Evolutionary conservation across 1,140 invertebrate species (phyloP).

Genomic region (Drosophila melanica): DNA sequence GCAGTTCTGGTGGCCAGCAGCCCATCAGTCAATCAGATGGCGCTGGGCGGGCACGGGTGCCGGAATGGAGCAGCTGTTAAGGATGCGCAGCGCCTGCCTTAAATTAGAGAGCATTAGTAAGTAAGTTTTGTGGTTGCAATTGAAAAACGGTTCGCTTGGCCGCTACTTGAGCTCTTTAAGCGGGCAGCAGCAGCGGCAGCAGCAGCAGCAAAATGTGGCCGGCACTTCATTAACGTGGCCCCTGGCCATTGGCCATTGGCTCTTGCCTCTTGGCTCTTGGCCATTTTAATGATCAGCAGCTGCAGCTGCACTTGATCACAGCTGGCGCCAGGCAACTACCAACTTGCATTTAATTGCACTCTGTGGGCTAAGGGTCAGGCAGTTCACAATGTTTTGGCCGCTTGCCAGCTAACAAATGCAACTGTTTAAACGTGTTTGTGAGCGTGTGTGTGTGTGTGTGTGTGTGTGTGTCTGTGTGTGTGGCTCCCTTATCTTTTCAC

Average conservation of each 20-base stretch:
- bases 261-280: constrained; percentile 16
- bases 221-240: constrained; percentile 45
- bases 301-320: constrained; percentile 38
- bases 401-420: constrained; percentile 40
- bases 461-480: constrained; percentile 9
- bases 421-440: not conserved
- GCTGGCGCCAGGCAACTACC: constrained; percentile 8
- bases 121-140: constrained; percentile 43
- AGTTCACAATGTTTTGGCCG: constrained; percentile 44
- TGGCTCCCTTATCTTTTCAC: constrained; percentile 70
- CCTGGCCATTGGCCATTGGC: not conserved
- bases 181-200: not conserved
- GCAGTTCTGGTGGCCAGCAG: not conserved
- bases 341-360: constrained; percentile 55
- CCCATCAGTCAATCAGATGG: constrained; percentile 36
- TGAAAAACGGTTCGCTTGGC: constrained; percentile 24
- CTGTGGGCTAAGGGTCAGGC: not conserved
- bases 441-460: constrained; percentile 21
- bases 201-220: constrained; percentile 10
- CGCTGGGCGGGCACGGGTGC: not conserved
- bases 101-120: constrained; percentile 49
- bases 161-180: constrained; percentile 14
- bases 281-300: constrained; percentile 47
- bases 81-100: constrained; percentile 18
- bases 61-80: too few relatives aligned